These are phyloP conservation scores for Drosophila paulistorum DNA, from an alignment of 1,140 invertebrate genomes.

Conservation along the genomic window DNA sequence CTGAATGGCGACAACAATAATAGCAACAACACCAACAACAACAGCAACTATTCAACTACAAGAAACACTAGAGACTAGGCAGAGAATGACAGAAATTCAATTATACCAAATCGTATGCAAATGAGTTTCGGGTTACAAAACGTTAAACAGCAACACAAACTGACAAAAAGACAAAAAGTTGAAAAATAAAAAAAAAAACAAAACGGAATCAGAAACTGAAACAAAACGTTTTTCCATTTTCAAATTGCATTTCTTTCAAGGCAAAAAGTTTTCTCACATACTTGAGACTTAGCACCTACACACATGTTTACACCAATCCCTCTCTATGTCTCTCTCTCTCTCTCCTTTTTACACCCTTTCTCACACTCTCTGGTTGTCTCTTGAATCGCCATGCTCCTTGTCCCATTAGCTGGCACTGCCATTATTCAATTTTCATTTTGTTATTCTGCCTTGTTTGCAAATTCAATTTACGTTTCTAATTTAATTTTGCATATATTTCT, in stretches of 20 bases:
- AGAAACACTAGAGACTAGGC: slow-evolving; percentile 6
- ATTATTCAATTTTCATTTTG: slow-evolving; percentile 71
- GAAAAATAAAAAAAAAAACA: neutral
- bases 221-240: slow-evolving; percentile 65
- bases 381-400: too few species aligned
- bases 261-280: neutral
- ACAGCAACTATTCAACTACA: neutral
- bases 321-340: neutral
- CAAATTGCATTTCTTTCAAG: slow-evolving; percentile 62
- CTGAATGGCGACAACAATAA: too few species aligned
- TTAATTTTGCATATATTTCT: slow-evolving; percentile 3
- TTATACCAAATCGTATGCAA: slow-evolving; percentile 76
- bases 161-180: neutral
- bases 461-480: slow-evolving; percentile 52
- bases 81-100: slow-evolving; percentile 55
- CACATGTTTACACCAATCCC: slow-evolving; percentile 13
- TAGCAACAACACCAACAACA: slow-evolving; percentile 37
- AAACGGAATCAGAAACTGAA: slow-evolving; percentile 16
- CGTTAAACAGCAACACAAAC: slow-evolving; percentile 58
- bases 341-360: neutral
- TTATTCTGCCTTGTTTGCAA: slow-evolving; percentile 67
- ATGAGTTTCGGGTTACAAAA: slow-evolving; percentile 57
- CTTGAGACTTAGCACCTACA: slow-evolving; percentile 21
- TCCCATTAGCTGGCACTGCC: slow-evolving; percentile 12
- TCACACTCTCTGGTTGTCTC: neutral